Base-by-base conservation (phyloP, 2,888 invertebrate genomes). In the Polydrusus pterygomalis region DNA sequence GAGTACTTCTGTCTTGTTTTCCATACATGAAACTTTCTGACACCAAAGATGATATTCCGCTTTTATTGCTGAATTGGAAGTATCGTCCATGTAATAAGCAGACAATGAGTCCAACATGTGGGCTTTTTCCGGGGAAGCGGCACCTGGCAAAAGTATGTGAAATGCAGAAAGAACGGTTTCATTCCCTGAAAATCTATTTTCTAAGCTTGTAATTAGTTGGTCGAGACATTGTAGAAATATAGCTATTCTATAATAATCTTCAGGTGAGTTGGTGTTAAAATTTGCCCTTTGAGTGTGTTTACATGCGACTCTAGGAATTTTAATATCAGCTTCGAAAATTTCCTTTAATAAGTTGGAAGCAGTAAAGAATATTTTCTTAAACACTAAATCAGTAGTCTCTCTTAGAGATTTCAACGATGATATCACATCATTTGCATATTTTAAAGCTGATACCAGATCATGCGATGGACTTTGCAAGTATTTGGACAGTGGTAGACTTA, bases 1-100 rank as follows among this genome's bases (percentile, higher is more conserved):
- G n/a, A 63, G 63, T 63, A 63, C 63, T 63, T 63, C 40, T 63
- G 63, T 38, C 6, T 63, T 63, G 63, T 63, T 63, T 63, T 40
- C 7, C n/a, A 63, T 63, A 38, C 7, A 43, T 43, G 40, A 43
- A 43, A 43, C 40, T 43, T 43, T 43, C 10, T 43, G 3, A 10
- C 2, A 63, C 63, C 38, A 63, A 38, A 63, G 63, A 63, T 7
- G 38, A 63, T 63, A 30, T 43, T 63, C 63, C 63, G 63, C 38
- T 38, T 38, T 63, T 63, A 38, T 63, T 38, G 63, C 63, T 63
- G 63, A 63, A 63, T 63, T 25, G 38, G n/a, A n/a, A n/a, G 3
- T 63, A 38, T 63, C 40, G 43, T 38, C 63, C 63, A 63, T 63
- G 15, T 63, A 63, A 63, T 63, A 63, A 63, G 38, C 38, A 38